Evolutionary conservation across 2,113 vertebrate genomes (phyloP).

Genomic region (Sylvilagus bachmani): DNA sequence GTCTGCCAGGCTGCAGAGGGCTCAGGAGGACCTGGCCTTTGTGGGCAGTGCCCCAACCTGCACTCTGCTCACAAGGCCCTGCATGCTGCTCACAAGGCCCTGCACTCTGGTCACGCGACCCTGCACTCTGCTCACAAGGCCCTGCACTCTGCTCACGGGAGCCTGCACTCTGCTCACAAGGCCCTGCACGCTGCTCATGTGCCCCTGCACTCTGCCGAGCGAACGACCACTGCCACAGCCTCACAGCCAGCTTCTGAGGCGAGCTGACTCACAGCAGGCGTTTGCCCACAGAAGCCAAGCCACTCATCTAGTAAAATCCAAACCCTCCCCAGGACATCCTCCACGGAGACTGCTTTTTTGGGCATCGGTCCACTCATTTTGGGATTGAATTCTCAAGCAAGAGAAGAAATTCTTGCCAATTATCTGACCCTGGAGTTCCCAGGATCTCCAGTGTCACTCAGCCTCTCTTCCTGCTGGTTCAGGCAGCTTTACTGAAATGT

Average conservation of each 20-base stretch:
- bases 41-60: neutral
- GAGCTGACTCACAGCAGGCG: neutral
- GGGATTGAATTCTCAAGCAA: constrained; percentile 3
- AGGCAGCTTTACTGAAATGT: constrained; percentile 52
- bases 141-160: too few relatives aligned
- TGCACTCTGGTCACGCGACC: too few relatives aligned
- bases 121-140: too few relatives aligned
- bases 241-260: too few relatives aligned
- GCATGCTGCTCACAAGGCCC: too few relatives aligned
- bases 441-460: constrained; percentile 49
- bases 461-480: neutral
- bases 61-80: neutral
- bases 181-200: too few relatives aligned
- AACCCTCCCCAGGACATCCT: neutral
- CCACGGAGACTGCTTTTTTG: neutral
- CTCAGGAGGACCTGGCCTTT: neutral
- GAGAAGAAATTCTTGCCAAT: neutral
- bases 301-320: neutral
- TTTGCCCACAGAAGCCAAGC: neutral
- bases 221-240: too few relatives aligned
- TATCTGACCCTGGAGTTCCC: neutral
- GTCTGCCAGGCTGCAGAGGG: accelerated
- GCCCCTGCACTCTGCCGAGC: too few relatives aligned
- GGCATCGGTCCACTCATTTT: neutral
- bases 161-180: too few relatives aligned